Base-by-base conservation (phyloP, 2,888 invertebrate species). In the Phytoseiulus persimilis region DNA sequence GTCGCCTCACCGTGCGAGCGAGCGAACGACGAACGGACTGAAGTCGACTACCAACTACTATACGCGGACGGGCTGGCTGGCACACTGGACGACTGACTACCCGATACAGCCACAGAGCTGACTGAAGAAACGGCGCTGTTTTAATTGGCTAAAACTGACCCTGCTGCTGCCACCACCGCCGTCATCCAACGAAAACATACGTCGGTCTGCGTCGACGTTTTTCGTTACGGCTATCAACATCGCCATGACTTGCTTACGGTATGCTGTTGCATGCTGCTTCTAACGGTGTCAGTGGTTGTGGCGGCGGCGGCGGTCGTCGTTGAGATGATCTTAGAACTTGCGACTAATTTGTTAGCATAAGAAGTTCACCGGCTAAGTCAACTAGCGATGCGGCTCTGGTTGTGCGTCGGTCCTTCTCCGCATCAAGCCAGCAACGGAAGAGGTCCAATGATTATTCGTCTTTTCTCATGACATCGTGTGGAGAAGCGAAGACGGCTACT, bases 101-200 rank as follows among this genome's bases (percentile, higher is more conserved):
- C 18, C 65, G 5, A 39, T 3, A 9, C 65, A 65, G 65, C 65
- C 23, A 65, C 11, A 6, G 65, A 65, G 65, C 65, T 28, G 65
- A 65, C 65, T 28, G 65, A 65, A 28, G 65, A 65, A 65, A 65
- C 65, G 65, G 65, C 65, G 65, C 65, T 65, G 65, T 65, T 65
- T 65, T 65, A 65, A 65, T 65, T 65, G 65, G 65, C 65, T 65
- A 65, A 65, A 65, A 65, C 65, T 65, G 65, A 65, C 65, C 65
- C 65, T 65, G 65, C 65, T 39, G 39, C 39, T 9, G 39, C 65
- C 65, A 65, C 65, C 65, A 28, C 65, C 65, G 65, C 9, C 14
- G 65, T 28, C 65, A 28, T 65, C 65, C 65, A 65, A 14, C 65
- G 65, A 65, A 65, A 65, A 65, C 65, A 65, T 65, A 65, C 65